Conservation (phyloP, 2,113 vertebrate genomes). For the Stercorarius parasiticus region DNA sequence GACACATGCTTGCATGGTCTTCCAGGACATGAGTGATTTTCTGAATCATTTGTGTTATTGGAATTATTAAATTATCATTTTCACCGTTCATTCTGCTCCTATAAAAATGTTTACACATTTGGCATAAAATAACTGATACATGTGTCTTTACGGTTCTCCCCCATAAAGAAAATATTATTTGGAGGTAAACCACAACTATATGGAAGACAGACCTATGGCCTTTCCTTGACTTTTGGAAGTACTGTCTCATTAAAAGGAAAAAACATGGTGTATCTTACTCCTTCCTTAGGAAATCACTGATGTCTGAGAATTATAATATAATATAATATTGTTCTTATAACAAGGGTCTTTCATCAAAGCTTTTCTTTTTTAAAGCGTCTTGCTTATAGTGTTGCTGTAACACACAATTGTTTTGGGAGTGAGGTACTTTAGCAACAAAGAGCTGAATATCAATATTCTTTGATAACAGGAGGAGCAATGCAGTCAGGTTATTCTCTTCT, state of each 20-base stretch:
- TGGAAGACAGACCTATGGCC: not conserved
- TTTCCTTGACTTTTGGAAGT: not conserved
- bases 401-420: not conserved
- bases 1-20: not conserved
- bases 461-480: not conserved
- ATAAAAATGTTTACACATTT: not conserved
- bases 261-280: not conserved
- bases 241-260: not conserved
- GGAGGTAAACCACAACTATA: not conserved
- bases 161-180: not conserved
- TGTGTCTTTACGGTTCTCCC: accelerated
- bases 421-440: not conserved
- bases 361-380: not conserved
- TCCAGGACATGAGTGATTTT: not conserved
- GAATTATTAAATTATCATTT: not conserved
- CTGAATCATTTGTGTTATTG: not conserved
- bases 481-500: not conserved
- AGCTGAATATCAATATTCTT: not conserved
- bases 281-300: not conserved
- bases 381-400: not conserved
- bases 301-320: not conserved
- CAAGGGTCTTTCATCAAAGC: not conserved
- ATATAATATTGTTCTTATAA: not conserved
- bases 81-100: not conserved
- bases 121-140: not conserved